These are phyloP conservation scores for Globodera rostochiensis DNA, from an alignment of 1,140 invertebrate species.

Conservation along the genomic window DNA sequence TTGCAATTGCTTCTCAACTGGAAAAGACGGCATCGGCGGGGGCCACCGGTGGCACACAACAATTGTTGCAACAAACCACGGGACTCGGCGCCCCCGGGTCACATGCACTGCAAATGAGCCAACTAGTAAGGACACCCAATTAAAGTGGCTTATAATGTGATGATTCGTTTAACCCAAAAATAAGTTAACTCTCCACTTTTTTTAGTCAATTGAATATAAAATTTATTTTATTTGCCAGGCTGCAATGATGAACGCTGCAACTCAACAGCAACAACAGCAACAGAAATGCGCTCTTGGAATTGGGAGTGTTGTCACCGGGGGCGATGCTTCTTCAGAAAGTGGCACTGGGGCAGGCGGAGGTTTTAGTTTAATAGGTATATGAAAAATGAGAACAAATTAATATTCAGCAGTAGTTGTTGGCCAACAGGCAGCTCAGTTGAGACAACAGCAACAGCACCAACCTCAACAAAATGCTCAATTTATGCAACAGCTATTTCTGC, in stretches of 20 bases:
- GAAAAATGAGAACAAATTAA: background rate
- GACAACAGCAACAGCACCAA: conserved; percentile 9
- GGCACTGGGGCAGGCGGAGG: conserved; percentile 10
- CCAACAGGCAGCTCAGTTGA: background rate
- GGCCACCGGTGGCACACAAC: conserved; percentile 6
- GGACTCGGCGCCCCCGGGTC: background rate
- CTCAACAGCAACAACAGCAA: conserved; percentile 20
- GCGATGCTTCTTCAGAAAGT: conserved; percentile 2
- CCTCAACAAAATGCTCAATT: conserved; percentile 11
- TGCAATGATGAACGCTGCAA: conserved; percentile 19
- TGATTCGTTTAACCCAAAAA: background rate
- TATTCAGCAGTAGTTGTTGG: background rate
- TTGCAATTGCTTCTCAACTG: conserved; percentile 8
- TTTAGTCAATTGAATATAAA: no score
- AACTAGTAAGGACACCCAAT: background rate
- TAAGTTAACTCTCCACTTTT: background rate
- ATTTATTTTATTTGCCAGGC: conserved; percentile 3
- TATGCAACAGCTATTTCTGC: conserved; percentile 34
- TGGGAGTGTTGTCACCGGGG: background rate
- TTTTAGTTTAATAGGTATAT: no score
- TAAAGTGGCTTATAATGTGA: no score
- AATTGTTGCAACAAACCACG: conserved; percentile 4
- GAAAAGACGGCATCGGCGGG: conserved; percentile 12
- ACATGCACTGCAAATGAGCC: conserved; percentile 29
- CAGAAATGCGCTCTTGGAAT: conserved; percentile 4